A percentile compares a stretch with the other conserved stretches of the same genome.
These are phyloP conservation scores for Dinoponera quadriceps DNA, from an alignment of 1,140 invertebrate species.

Conservation along the genomic window DNA sequence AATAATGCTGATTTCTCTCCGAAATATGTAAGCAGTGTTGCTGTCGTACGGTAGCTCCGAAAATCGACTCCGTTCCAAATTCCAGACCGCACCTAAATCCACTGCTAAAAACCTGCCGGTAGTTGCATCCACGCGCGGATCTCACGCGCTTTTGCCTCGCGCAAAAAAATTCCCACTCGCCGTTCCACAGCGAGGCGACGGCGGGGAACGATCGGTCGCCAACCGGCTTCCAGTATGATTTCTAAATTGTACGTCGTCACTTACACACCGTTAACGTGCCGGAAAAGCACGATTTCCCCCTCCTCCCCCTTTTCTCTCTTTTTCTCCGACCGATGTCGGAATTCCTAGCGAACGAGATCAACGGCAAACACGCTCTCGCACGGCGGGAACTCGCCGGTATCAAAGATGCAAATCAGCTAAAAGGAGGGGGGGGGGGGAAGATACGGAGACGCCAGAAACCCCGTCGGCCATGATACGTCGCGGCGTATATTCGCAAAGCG, in stretches of 20 bases:
- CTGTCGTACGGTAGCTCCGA: no score
- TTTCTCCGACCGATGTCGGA: background rate
- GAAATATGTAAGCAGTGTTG: no score
- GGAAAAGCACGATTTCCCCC: background rate
- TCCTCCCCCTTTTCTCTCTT: background rate
- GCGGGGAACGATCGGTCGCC: constrained; percentile 8
- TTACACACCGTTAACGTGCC: constrained; percentile 31
- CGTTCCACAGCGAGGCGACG: background rate
- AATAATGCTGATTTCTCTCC: no score
- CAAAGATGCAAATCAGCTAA: constrained; percentile 50
- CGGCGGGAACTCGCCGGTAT: constrained; percentile 4
- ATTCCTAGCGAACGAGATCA: constrained; percentile 38
- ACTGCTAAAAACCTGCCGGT: no score
- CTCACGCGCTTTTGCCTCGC: background rate
- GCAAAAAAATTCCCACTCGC: constrained; percentile 18
- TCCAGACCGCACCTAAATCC: no score
- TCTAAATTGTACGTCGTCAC: constrained; percentile 44
- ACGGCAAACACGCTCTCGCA: background rate
- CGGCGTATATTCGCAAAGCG: constrained; percentile 13
- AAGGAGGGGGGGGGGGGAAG: no score
- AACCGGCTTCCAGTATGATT: constrained; percentile 27
- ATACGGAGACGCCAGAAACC: constrained; percentile 43
- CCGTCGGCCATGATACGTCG: constrained; percentile 16
- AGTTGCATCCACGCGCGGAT: constrained; percentile 1
- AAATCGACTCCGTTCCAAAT: no score